Evolutionary conservation across 2,797 vertebrate genomes (phyloP).

Genomic region (Clamator glandarius): DNA sequence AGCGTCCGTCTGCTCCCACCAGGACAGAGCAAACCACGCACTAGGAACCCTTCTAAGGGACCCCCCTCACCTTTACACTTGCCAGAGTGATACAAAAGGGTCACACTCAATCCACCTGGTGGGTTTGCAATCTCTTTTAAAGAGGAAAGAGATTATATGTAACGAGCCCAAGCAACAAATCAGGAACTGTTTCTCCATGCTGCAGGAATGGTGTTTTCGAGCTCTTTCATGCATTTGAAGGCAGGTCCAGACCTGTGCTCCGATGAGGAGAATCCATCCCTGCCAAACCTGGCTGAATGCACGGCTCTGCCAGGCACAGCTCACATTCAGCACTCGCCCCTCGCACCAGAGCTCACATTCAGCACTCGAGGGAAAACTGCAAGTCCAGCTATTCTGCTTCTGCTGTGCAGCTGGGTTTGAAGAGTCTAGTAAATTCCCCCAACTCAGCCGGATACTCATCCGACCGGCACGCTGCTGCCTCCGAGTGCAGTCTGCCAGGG

Average conservation of each 20-base stretch:
- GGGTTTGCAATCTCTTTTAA: background rate
- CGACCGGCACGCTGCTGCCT: background rate
- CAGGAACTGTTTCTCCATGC: rapidly evolving
- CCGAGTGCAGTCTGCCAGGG: background rate
- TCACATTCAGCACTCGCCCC: background rate
- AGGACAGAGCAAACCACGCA: background rate
- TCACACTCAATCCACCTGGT: rapidly evolving
- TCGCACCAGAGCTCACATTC: background rate
- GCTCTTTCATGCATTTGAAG: background rate
- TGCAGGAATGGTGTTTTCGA: background rate
- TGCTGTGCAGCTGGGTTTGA: background rate
- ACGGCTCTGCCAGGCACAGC: background rate
- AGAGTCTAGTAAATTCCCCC: conserved; percentile 57
- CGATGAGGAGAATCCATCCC: background rate
- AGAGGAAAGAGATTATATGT: background rate
- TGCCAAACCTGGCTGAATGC: background rate
- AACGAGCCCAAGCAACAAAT: background rate
- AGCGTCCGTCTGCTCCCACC: background rate
- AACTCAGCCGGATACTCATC: background rate
- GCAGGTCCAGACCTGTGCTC: background rate
- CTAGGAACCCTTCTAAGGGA: background rate
- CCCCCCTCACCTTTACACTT: background rate
- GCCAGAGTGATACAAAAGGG: background rate
- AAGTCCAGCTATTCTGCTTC: conserved; percentile 47
- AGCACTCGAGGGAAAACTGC: conserved; percentile 37